Percentiles rank a stretch among this genome's conserved stretches.
phyloP scores from a whole-genome alignment of 2,797 vertebrate genomes.

The Melopsittacus undulatus region DNA sequence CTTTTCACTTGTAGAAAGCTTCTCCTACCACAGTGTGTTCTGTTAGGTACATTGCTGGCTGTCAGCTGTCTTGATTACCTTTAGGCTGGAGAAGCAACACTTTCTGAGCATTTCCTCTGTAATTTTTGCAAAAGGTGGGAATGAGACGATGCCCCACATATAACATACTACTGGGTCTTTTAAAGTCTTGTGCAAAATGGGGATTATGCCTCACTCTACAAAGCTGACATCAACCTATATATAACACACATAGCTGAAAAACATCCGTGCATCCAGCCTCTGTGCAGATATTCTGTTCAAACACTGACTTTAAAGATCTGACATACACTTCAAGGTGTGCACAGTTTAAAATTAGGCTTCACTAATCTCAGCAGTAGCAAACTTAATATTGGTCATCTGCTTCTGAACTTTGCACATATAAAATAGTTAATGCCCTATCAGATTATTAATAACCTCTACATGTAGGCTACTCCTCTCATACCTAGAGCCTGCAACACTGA shows the following conservation, averaged over 20 bases:
- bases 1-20: not conserved
- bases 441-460: not conserved
- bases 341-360: not conserved
- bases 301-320: not conserved
- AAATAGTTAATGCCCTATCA: not conserved
- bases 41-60: not conserved
- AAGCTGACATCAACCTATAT: not conserved
- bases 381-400: not conserved
- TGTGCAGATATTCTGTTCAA: not conserved
- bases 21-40: not conserved
- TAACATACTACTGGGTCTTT: not conserved
- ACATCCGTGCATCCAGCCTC: not conserved
- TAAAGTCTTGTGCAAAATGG: not conserved
- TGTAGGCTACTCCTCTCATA: not conserved
- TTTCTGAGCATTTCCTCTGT: not conserved
- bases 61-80: not conserved
- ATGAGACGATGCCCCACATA: not conserved
- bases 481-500: not conserved
- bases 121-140: not conserved
- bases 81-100: not conserved
- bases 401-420: not conserved
- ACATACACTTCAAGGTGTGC: not conserved
- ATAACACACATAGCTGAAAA: not conserved
- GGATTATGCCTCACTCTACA: not conserved
- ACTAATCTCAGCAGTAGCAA: not conserved